Percentiles rank a stretch among this genome's conserved stretches.
phyloP scores from a whole-genome alignment of 2,797 vertebrate species.

The Malurus splendens region DNA sequence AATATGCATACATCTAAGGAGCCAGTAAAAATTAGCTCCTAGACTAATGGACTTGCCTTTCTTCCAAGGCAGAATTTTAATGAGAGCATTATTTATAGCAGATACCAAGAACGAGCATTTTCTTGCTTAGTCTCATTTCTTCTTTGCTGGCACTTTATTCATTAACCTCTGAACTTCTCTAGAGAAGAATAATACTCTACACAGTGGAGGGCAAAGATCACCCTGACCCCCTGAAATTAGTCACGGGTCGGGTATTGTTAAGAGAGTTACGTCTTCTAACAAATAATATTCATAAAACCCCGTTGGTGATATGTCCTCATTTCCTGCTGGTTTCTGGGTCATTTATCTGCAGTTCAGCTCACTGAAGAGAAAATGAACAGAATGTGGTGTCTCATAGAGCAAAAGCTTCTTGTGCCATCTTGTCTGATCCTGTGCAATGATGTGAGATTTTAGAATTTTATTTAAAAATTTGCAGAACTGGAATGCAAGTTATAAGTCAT shows the following conservation, averaged over 20 bases:
- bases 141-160: slow-evolving; percentile 67
- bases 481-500: background rate
- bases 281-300: slow-evolving; percentile 40
- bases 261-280: slow-evolving; percentile 8
- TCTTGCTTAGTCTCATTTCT: slow-evolving; percentile 65
- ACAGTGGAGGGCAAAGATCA: slow-evolving; percentile 58
- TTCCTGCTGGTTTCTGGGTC: slow-evolving; percentile 28
- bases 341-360: slow-evolving; percentile 16
- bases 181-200: slow-evolving; percentile 62
- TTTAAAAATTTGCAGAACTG: background rate
- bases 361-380: background rate
- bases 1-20: slow-evolving; percentile 76
- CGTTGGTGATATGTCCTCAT: background rate
- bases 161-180: slow-evolving; percentile 70
- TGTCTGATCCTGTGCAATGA: background rate
- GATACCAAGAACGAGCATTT: slow-evolving; percentile 59
- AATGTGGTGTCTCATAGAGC: background rate
- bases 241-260: slow-evolving; percentile 22
- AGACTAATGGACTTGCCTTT: slow-evolving; percentile 79
- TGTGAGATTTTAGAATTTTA: background rate
- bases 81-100: slow-evolving; percentile 77
- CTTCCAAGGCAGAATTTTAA: slow-evolving; percentile 76
- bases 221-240: slow-evolving; percentile 61
- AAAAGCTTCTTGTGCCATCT: background rate
- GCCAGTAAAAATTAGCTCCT: slow-evolving; percentile 77